Evolutionary conservation across 2,797 vertebrate genomes (phyloP), one percentile per base, ranked within the genome.

Genomic region (Coregonus sp.): DNA sequence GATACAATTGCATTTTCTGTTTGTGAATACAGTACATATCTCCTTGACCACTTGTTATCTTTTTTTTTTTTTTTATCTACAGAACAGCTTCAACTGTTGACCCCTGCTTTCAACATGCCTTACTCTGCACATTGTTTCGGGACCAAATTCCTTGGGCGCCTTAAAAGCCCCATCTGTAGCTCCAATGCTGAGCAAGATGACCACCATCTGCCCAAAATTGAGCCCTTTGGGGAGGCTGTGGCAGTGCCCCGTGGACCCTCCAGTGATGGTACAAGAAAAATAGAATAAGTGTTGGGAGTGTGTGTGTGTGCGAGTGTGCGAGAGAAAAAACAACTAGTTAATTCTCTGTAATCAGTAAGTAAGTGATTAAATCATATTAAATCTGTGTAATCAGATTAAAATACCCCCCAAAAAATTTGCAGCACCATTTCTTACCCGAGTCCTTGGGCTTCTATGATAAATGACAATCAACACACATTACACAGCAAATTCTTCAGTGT

Each of bases 201-300:
- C 35, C 85, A 89, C 1, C 89, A 92, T 0, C 84, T 93, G 1
- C 92, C 91, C 0, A 89, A 90, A 0, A 80, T 89, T 86, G 94
- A 97, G 72, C 25, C 84, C 1, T 93, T 92, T 77, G 84, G 76
- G 0, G 33, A 33, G 37, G 5, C 33, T 0, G 72, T 85, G 0
- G 0, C 83, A 2, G 0, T 50, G 18, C 95, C 96, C 76, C 91
- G 95, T 79, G 88, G 86, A 0, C 5, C 50, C 9, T 72, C 87
- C 86, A 89, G 82, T 40, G 77, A 81, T 33, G 76, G 86, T 93
- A 47, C 93, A 95, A 95, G 56, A 20, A 20, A 7, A 20, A 20
- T 59, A 59, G 1, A 59, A 59, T 18, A 94, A n/a, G 72, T n/a
- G 29, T 37, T 37, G 31, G 31, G 5, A 29, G 4, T 74, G 15